Evolutionary conservation across 2,797 vertebrate species (phyloP).

Genomic region (Anguilla obscura): DNA sequence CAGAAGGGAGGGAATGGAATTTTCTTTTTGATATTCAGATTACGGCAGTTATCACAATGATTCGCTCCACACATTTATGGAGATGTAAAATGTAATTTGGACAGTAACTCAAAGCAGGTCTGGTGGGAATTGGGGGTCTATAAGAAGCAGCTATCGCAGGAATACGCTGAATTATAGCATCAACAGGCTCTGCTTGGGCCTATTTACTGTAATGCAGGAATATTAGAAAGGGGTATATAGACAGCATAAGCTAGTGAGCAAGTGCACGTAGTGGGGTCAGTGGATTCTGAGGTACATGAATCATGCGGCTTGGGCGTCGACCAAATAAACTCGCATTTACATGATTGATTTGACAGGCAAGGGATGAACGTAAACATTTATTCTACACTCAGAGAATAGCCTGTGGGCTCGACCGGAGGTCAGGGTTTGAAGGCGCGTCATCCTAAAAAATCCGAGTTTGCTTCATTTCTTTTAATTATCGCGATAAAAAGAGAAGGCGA

Average conservation of each 20-base stretch:
- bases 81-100: neutral
- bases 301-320: neutral
- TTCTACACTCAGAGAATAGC: neutral
- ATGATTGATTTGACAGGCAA: neutral
- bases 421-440: neutral
- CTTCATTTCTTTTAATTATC: conserved; percentile 19
- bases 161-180: neutral
- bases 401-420: neutral
- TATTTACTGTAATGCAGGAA: neutral
- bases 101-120: neutral
- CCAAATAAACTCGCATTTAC: neutral
- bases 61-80: neutral
- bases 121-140: neutral
- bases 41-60: neutral
- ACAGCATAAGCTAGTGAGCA: neutral
- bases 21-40: neutral
- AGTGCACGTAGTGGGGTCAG: neutral
- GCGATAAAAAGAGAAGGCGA: neutral
- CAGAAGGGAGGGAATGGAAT: neutral
- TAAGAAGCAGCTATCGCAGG: neutral
- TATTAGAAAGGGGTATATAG: neutral
- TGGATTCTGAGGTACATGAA: neutral
- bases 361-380: neutral
- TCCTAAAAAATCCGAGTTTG: conserved; percentile 4
- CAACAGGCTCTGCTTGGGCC: neutral